These are phyloP conservation scores for Tachina grossa DNA, from an alignment of 2,888 invertebrate species.

Conservation along the genomic window DNA sequence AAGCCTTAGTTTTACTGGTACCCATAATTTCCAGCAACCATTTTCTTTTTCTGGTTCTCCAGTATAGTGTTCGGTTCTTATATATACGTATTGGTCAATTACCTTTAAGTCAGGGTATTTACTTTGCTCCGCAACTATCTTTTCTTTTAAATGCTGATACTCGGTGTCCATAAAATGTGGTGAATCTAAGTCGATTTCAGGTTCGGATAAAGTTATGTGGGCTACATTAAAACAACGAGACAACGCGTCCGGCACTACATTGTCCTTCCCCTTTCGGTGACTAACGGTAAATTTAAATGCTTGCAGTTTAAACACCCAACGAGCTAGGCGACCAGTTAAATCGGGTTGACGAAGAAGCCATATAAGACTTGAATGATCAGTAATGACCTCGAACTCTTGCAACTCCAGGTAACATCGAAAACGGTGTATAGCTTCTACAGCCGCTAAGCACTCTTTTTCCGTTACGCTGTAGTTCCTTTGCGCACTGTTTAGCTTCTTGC, in stretches of 20 bases:
- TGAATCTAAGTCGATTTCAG: conserved; percentile 35
- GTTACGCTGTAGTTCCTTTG: conserved; percentile 3
- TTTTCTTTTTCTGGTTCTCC: neutral
- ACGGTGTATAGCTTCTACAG: conserved; percentile 23
- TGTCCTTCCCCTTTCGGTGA: conserved; percentile 46
- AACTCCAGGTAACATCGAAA: conserved; percentile 8
- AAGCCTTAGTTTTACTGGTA: neutral
- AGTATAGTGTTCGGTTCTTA: neutral
- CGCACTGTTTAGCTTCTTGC: neutral
- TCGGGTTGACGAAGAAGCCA: conserved; percentile 12
- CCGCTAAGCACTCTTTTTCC: neutral
- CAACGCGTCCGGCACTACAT: conserved; percentile 23
- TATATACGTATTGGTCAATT: neutral
- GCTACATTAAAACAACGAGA: conserved; percentile 2
- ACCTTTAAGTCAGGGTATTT: conserved; percentile 31
- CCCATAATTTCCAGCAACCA: conserved; percentile 17
- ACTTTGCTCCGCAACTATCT: neutral
- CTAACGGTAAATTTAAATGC: conserved; percentile 23
- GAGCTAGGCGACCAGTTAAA: too few relatives aligned
- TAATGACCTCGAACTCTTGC: conserved; percentile 4
- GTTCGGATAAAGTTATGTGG: neutral
- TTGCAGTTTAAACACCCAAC: too few relatives aligned
- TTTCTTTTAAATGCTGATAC: neutral
- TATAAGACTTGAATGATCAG: conserved; percentile 24
- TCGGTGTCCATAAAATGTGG: conserved; percentile 11